phyloP scores from a whole-genome alignment of 2,888 invertebrate genomes.

The Lycocerus yunnanus region DNA sequence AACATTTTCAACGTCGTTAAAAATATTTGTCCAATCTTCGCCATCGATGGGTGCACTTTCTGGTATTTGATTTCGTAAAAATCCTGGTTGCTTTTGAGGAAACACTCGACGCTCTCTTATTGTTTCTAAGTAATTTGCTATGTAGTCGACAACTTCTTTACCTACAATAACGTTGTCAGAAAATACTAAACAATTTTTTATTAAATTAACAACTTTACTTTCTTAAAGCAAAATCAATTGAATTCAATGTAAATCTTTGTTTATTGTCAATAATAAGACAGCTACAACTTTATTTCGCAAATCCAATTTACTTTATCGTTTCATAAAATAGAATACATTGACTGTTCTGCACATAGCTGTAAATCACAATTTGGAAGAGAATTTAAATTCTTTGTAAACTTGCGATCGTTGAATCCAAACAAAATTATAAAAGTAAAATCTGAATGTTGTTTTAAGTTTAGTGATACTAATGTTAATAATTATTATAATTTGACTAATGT shows the following conservation, averaged over 20 bases:
- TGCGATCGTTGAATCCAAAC: neutral
- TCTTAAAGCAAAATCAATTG: neutral
- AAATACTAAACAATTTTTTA: neutral
- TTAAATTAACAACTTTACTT: neutral
- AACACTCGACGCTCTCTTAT: constrained; percentile 90
- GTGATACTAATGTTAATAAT: too few species aligned
- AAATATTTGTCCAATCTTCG: constrained; percentile 90
- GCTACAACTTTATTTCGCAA: constrained; percentile 14
- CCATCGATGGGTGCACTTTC: constrained; percentile 83
- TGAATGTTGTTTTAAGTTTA: too few species aligned
- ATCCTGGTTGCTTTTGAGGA: constrained; percentile 94
- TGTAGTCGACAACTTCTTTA: constrained; percentile 98
- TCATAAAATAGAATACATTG: constrained; percentile 30
- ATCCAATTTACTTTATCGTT: constrained; percentile 32
- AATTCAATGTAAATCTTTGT: constrained; percentile 6
- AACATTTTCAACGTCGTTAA: constrained; percentile 88
- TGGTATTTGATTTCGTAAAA: constrained; percentile 84
- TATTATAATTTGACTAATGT: too few species aligned
- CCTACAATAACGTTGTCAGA: constrained; percentile 60
- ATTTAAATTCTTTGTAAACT: neutral
- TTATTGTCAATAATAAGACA: constrained; percentile 2
- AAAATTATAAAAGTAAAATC: neutral
- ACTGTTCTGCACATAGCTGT: constrained; percentile 22
- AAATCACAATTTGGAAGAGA: constrained; percentile 4
- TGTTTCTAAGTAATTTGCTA: constrained; percentile 93